A percentile compares a stretch with the other conserved stretches of the same genome.
phyloP scores from a whole-genome alignment of 2,888 invertebrate genomes.

The Calliphora vomitoria region DNA sequence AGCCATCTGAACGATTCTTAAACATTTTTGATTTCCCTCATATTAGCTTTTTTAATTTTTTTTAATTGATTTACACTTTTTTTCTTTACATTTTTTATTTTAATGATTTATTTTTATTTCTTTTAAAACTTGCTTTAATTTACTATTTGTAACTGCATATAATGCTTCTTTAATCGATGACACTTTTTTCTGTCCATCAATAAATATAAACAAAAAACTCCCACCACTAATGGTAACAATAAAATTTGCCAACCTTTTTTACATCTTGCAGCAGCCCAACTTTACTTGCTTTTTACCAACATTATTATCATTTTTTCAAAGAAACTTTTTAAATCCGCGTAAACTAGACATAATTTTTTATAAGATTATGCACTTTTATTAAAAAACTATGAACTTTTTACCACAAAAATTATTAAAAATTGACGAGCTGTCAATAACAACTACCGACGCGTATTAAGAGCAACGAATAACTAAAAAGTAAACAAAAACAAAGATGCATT shows the following conservation, averaged over 20 bases:
- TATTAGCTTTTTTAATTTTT: too few species aligned
- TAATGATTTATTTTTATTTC: too few species aligned
- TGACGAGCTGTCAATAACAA: background rate
- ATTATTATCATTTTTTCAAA: background rate
- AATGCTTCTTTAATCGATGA: background rate
- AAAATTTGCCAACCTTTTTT: background rate
- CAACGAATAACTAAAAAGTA: background rate
- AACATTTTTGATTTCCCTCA: too few species aligned
- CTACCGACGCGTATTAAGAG: background rate
- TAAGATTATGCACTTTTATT: too few species aligned
- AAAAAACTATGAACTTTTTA: background rate
- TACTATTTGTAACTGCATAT: too few species aligned
- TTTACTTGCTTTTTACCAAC: background rate
- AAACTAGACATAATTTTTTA: background rate
- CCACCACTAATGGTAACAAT: background rate
- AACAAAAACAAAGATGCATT: background rate
- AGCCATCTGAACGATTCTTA: too few species aligned
- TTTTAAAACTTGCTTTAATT: too few species aligned
- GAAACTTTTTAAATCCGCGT: background rate
- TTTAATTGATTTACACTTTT: too few species aligned
- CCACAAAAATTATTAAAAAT: background rate
- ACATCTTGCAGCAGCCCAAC: background rate
- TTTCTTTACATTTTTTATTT: too few species aligned
- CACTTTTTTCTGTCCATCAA: background rate
- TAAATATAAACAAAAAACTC: background rate